Base-by-base conservation (phyloP, 2,797 vertebrate genomes). In the Tenualosa ilisha region DNA sequence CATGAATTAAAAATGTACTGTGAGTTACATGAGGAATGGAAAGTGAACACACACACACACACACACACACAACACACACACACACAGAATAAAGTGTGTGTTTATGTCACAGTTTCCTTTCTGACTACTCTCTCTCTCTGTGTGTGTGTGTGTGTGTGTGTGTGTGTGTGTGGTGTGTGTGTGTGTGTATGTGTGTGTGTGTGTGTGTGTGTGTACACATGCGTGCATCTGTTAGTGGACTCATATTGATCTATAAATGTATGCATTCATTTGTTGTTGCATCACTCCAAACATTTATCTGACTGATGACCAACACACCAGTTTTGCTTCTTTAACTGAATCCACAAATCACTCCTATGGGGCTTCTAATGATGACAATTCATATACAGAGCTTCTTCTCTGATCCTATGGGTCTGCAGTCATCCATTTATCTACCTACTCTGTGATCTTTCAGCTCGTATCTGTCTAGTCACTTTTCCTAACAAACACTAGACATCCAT, bases 1-100 rank as follows among this genome's bases (percentile, higher is more conserved):
- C 68, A 75, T 75, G 68, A 75, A 75, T 75, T 75, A 40, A 75
- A 40, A 75, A 75, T 75, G 68, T 7, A 12, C 68, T 40, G 31
- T 20, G 65, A 31, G 31, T 31, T 31, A 31, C 31, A 31, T 31
- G 31, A 31, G 31, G 31, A 0, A 31, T 68, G 26, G 65, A 72
- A 68, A 3, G 13, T 13, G 26, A 12, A 15, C 26, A 37, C n/a
- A 68, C 24, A 68, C 63, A 68, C 24, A n/a, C 17, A 31, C 31
- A 31, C 31, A 31, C 31, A 31, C 31, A 31, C 31, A 31, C n/a
- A n/a, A 68, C 24, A n/a, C 17, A 31, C 31, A 31, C 31, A 31
- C 31, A 31, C 31, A 31, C 31, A 31, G 31, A 31, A 31, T 24
- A 63, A 63, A 24, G 61, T 65, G 24, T 65, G 17, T 40, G 68